Evolutionary conservation across 2,113 vertebrate genomes (phyloP), one percentile per base, ranked within the genome.

Genomic region (Promerops cafer): DNA sequence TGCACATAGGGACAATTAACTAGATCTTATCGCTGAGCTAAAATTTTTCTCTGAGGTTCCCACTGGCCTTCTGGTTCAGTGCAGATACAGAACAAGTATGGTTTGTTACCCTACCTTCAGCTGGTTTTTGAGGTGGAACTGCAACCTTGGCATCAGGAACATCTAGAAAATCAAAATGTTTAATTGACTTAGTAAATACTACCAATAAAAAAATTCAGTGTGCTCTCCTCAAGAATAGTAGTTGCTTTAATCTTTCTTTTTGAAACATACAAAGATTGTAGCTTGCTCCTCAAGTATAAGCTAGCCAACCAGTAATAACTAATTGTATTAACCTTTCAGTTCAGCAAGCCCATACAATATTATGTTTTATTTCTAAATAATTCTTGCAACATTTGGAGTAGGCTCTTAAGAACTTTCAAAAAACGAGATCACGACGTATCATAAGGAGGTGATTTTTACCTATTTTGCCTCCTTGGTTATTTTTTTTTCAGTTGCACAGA

Each of bases 111-210:
- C 97, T 98, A 98, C 98, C 98, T 98, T 97, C 95, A 75, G 98
- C 83, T 96, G 97, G 78, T 89, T 98, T 96, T 96, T 98, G 97
- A 77, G 97, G 83, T n/a, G 98, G 98, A 95, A 98, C 97, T 15
- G 97, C 97, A 96, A 99, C 97, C 78, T 98, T 97, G 28, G 98
- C 97, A 96, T 99, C 99, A 40, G 98, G 98, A 93, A 99, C 97
- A 96, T 99, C 99, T 99, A 93, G 40, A 97, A 97, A 97, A 89
- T 49, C 27, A 64, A 93, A 56, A 72, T 47, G 14, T 90, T 83
- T 72, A 49, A 60, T 10, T 54, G 57, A 57, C 33, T 89, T 91
- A 61, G 39, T 71, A 7, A 40, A 40, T 47, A 6, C 6, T 61
- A 47, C 13, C 3, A 61, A 54, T 87, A 37, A 44, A 68, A 81